Base-by-base conservation (phyloP, 2,888 invertebrate genomes). In the Drosophila niveifrons region DNA sequence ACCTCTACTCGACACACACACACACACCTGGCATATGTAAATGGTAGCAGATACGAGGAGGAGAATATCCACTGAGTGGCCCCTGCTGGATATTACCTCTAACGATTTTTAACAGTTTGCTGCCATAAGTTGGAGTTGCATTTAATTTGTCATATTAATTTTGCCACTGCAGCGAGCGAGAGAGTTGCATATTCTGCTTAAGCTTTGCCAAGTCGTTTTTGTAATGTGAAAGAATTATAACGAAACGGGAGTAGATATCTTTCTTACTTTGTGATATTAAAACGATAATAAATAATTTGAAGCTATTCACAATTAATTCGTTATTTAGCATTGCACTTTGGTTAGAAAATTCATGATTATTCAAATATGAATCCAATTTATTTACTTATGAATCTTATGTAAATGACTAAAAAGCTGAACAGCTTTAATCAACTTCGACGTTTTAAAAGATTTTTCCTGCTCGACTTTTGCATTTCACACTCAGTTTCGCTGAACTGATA, bases 111-210 rank as follows among this genome's bases (percentile, higher is more conserved):
- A 77, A 72, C 77, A 65, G 75, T 78, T 64, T 71, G 78, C 72
- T 61, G 68, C 68, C 72, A 63, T 52, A 68, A 72, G 72, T 41
- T 62, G 58, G 18, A 74, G 69, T 75, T 64, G 66, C 75, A 71
- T 66, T 85, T 80, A 82, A 82, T 85, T 82, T 71, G 61, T 57
- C 65, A 64, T 66, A 82, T 82, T 78, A 82, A 78, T 85, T 85
- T 75, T 75, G 53, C 68, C 77, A 70, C 72, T 43, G 58, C 66
- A 65, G 39, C 51, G 48, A 23, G 51, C 18, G 36, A 28, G 15
- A 39, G 8, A 34, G 31, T 53, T 34, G 23, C 17, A 11, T 39
- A 36, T 11, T 15, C 9, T 10, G 2, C 0, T 10, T 1, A 0
- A 13, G 3, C 41, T 31, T 17, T 39, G 11, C 41, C 18, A 52